Conservation (phyloP, 2,113 vertebrate genomes). For the Zapornia atra region DNA sequence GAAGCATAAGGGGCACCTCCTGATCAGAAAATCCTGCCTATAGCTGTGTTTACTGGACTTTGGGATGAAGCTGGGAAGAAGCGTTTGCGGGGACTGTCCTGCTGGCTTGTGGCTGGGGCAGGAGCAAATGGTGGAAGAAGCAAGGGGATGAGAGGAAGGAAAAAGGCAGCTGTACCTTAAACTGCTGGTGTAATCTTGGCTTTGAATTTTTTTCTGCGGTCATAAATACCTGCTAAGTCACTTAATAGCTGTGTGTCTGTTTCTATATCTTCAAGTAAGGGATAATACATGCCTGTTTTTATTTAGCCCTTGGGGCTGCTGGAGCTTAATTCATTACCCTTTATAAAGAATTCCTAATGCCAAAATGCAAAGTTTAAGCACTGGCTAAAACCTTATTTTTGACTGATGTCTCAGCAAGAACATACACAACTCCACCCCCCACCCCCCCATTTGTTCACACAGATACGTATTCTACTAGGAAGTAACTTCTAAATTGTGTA, state of each 20-base stretch:
- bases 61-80: not conserved
- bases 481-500: not conserved
- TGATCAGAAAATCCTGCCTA: not conserved
- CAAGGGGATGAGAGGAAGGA: not conserved
- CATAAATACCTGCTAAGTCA: slow-evolving; percentile 36
- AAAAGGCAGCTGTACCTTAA: not conserved
- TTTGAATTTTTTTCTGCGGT: not conserved
- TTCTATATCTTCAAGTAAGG: not conserved
- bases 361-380: not conserved
- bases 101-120: not conserved
- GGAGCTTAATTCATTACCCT: not conserved
- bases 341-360: not conserved
- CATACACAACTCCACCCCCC: too few relatives aligned
- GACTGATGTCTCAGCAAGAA: not conserved
- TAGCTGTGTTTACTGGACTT: not conserved
- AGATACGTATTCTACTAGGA: not conserved
- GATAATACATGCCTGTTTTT: not conserved
- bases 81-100: not conserved
- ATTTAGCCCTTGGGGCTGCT: not conserved
- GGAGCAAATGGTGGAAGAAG: not conserved
- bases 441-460: not conserved
- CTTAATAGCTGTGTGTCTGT: not conserved
- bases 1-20: not conserved
- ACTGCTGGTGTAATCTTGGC: not conserved
- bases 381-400: not conserved